A percentile compares a stretch with the other conserved stretches of the same genome.
phyloP scores from a whole-genome alignment of 1,140 invertebrate species.

The Vanessa tameamea region DNA sequence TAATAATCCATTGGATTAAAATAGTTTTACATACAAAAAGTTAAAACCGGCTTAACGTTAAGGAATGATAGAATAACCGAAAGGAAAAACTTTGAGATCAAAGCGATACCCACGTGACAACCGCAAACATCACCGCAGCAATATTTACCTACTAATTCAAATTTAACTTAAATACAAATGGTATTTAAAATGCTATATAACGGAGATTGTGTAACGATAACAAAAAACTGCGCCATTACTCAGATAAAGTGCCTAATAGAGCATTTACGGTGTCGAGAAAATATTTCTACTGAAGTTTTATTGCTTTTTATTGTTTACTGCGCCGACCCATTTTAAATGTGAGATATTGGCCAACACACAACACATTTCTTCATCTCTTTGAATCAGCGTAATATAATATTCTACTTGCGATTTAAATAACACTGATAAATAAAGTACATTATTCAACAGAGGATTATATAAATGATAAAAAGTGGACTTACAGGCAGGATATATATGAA shows the following conservation, averaged over 20 bases:
- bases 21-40: no score
- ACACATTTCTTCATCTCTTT: conserved; percentile 43
- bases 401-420: no score
- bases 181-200: conserved; percentile 8
- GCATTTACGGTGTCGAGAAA: conserved; percentile 40
- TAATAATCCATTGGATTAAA: no score
- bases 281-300: conserved; percentile 52
- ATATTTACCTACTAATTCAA: not conserved
- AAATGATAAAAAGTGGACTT: no score
- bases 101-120: not conserved
- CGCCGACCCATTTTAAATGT: conserved; percentile 57
- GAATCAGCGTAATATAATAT: conserved; percentile 1
- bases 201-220: conserved; percentile 24
- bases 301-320: conserved; percentile 69
- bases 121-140: no score
- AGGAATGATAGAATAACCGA: no score
- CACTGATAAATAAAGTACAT: no score
- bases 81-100: no score
- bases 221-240: conserved; percentile 38
- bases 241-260: conserved; percentile 41
- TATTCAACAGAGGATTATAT: no score
- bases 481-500: no score
- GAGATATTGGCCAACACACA: conserved; percentile 67
- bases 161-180: not conserved
- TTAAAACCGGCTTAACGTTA: no score